phyloP scores from a whole-genome alignment of 2,113 vertebrate genomes.

The Vidua macroura region DNA sequence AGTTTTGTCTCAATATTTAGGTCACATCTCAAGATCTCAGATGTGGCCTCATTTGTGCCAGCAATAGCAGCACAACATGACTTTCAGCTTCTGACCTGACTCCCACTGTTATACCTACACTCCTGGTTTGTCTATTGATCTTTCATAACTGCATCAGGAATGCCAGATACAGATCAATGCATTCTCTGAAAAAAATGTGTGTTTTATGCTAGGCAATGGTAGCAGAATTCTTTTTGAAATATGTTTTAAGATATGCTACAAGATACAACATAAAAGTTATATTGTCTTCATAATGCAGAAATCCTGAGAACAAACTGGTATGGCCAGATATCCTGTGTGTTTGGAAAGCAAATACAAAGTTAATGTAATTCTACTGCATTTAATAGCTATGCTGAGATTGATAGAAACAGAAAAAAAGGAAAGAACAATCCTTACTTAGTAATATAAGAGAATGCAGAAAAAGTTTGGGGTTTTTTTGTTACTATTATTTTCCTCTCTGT shows the following conservation, averaged over 20 bases:
- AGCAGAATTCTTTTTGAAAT: not conserved
- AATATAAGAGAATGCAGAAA: not conserved
- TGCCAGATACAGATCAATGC: not conserved
- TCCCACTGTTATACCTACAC: not conserved
- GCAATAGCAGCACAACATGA: fast-evolving
- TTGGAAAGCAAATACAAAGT: not conserved
- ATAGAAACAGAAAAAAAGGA: not conserved
- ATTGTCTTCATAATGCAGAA: not conserved
- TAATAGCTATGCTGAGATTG: not conserved
- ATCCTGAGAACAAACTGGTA: not conserved
- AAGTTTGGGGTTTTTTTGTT: not conserved
- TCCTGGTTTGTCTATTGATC: not conserved
- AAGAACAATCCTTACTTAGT: not conserved
- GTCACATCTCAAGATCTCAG: conserved; percentile 21
- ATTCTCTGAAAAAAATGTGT: not conserved
- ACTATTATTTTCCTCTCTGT: not conserved
- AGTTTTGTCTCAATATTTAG: conserved; percentile 21
- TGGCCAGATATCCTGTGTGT: not conserved
- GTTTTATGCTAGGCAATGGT: not conserved
- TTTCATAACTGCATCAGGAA: not conserved
- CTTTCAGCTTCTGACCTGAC: not conserved
- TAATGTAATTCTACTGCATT: not conserved
- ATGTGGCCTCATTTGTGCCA: not conserved
- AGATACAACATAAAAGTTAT: not conserved
- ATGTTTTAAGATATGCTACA: not conserved